Conservation (phyloP, 2,888 invertebrate species). For the Brachyopa scutellaris region DNA sequence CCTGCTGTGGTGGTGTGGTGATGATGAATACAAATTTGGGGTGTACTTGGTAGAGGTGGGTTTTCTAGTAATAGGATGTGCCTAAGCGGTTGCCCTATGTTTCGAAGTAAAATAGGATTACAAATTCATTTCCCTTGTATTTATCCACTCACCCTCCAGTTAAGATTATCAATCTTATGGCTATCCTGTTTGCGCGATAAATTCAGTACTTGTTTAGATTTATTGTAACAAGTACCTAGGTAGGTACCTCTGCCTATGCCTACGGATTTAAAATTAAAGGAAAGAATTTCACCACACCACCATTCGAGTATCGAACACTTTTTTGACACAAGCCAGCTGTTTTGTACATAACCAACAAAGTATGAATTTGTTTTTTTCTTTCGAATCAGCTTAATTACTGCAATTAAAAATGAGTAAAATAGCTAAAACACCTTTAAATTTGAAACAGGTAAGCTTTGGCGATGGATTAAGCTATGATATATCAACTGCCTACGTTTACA, state of each 20-base stretch:
- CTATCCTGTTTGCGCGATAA: too few relatives aligned
- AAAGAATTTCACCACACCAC: conserved; percentile 2
- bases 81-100: too few relatives aligned
- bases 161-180: too few relatives aligned
- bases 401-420: conserved; percentile 79
- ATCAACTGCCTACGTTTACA: conserved; percentile 80
- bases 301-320: conserved; percentile 21
- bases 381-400: neutral
- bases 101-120: too few relatives aligned
- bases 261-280: too few relatives aligned
- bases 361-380: neutral
- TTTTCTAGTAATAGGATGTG: too few relatives aligned
- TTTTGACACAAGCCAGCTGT: conserved; percentile 41
- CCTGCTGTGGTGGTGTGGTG: conserved; percentile 31
- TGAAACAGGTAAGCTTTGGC: conserved; percentile 84
- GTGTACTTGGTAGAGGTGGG: conserved; percentile 3
- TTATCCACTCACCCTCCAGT: too few relatives aligned
- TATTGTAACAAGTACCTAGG: too few relatives aligned
- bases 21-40: conserved; percentile 6
- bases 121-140: too few relatives aligned
- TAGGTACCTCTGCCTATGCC: too few relatives aligned
- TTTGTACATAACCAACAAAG: neutral
- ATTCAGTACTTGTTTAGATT: too few relatives aligned
- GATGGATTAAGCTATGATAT: neutral
- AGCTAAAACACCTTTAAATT: conserved; percentile 83